phyloP scores from a whole-genome alignment of 2,888 invertebrate genomes.

The Lasioglossum vierecki region DNA sequence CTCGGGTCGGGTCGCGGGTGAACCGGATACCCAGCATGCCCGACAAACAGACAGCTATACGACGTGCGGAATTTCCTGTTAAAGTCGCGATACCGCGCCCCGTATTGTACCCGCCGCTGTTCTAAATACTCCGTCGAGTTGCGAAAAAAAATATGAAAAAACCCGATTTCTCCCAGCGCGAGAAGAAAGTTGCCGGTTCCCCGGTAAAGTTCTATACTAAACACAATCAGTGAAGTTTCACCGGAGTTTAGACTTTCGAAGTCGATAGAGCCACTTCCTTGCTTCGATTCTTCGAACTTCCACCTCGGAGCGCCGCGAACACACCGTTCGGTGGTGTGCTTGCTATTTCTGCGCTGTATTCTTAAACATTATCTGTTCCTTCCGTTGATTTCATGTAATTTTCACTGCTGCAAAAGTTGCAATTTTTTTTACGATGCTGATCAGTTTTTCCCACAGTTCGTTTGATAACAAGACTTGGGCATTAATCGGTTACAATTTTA shows the following conservation, averaged over 20 bases:
- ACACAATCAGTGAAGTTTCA: neutral
- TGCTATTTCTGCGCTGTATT: neutral
- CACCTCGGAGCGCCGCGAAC: neutral
- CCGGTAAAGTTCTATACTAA: neutral
- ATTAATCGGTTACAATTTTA: too few relatives aligned
- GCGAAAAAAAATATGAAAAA: neutral
- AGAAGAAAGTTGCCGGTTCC: neutral
- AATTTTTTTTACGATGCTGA: too few relatives aligned
- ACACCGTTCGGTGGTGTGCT: neutral
- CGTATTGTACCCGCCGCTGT: neutral
- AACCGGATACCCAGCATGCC: neutral
- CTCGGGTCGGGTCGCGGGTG: slow-evolving; percentile 4
- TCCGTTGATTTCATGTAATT: neutral
- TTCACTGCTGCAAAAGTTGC: neutral
- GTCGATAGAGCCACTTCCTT: neutral
- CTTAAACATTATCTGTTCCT: neutral
- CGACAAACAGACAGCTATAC: slow-evolving; percentile 14
- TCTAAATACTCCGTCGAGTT: neutral
- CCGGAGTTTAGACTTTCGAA: neutral
- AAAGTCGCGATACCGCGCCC: slow-evolving; percentile 15
- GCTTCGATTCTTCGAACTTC: neutral
- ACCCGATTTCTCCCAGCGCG: neutral
- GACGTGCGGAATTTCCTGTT: slow-evolving; percentile 16
- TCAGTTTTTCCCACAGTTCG: too few relatives aligned
- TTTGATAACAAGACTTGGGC: too few relatives aligned